phyloP scores from a whole-genome alignment of 1,140 invertebrate species.

The Lordiphosa stackelbergi region DNA sequence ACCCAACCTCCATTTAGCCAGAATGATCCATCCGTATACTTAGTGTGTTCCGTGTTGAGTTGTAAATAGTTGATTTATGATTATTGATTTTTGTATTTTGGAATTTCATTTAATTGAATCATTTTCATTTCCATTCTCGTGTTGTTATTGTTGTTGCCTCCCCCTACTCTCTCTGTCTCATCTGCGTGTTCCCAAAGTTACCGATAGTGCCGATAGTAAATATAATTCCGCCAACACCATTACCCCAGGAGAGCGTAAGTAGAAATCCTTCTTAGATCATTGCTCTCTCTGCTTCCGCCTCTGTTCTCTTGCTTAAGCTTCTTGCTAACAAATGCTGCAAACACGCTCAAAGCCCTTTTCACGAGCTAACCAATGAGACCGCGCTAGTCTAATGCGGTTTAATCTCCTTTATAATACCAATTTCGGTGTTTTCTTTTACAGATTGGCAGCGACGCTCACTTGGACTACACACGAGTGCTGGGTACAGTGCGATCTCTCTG shows the following conservation, averaged over 20 bases:
- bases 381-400: neutral
- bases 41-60: constrained; percentile 21
- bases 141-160: constrained; percentile 45
- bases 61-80: constrained; percentile 29
- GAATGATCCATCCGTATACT: constrained; percentile 10
- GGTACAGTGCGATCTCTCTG: constrained; percentile 79
- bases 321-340: constrained; percentile 29
- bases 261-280: constrained; percentile 36
- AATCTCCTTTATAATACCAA: neutral
- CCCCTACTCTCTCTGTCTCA: constrained; percentile 27
- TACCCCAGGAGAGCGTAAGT: constrained; percentile 71
- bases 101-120: constrained; percentile 55
- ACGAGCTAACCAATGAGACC: neutral
- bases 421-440: constrained; percentile 23
- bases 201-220: constrained; percentile 71
- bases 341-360: constrained; percentile 6
- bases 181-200: constrained; percentile 61
- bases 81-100: constrained; percentile 25
- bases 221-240: constrained; percentile 66
- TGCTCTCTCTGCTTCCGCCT: constrained; percentile 18
- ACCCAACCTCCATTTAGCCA: neutral
- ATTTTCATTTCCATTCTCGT: constrained; percentile 58
- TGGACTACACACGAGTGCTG: constrained; percentile 78
- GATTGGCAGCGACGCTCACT: constrained; percentile 74
- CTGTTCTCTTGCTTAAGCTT: constrained; percentile 10